A percentile compares a stretch with the other conserved stretches of the same genome.
These are phyloP conservation scores for Nematolebias whitei DNA, from an alignment of 2,113 vertebrate genomes.

Conservation along the genomic window DNA sequence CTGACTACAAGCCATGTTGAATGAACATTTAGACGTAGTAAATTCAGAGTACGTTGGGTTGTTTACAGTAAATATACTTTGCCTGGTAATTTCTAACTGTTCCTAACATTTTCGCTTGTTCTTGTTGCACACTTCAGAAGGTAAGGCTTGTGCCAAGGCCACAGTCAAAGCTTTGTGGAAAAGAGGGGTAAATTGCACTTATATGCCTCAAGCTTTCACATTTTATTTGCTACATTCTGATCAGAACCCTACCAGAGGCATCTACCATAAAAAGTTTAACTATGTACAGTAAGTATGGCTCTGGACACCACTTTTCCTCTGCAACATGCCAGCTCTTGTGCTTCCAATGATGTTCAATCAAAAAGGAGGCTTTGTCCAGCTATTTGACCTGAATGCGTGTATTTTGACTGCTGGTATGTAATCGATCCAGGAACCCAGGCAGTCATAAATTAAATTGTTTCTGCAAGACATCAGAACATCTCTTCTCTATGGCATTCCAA, in stretches of 20 bases:
- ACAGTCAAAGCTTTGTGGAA: constrained; percentile 74
- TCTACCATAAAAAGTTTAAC: constrained; percentile 54
- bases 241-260: constrained; percentile 60
- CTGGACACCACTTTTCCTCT: constrained; percentile 54
- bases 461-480: constrained; percentile 69
- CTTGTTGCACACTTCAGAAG: constrained; percentile 58
- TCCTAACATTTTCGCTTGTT: constrained; percentile 64
- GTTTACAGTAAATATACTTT: constrained; percentile 41
- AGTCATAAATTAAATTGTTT: constrained; percentile 44
- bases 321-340: constrained; percentile 21
- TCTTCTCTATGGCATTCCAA: constrained; percentile 68
- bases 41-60: constrained; percentile 43
- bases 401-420: constrained; percentile 63
- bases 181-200: constrained; percentile 77
- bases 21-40: constrained; percentile 53
- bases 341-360: constrained; percentile 29
- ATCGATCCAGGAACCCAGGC: constrained; percentile 25
- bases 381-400: constrained; percentile 66
- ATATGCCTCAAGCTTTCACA: constrained; percentile 67
- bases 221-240: constrained; percentile 76
- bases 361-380: constrained; percentile 52
- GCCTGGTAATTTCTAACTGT: constrained; percentile 34
- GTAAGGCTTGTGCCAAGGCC: constrained; percentile 79
- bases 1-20: constrained; percentile 46
- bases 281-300: constrained; percentile 63